A percentile compares a stretch with the other conserved stretches of the same genome.
phyloP scores from a whole-genome alignment of 2,888 invertebrate species.

The Arctia plantaginis region DNA sequence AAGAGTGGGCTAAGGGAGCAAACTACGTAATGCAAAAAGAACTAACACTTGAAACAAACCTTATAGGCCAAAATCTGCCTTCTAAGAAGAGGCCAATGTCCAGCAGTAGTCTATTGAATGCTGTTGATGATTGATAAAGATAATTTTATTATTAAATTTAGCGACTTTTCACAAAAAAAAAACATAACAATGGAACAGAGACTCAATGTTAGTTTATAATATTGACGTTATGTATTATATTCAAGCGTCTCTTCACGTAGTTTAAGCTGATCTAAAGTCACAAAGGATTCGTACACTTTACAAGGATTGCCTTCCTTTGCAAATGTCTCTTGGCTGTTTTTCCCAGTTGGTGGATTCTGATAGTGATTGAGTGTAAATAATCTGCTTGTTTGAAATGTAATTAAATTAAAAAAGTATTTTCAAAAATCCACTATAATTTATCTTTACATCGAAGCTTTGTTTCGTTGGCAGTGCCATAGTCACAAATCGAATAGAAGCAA shows the following conservation, averaged over 20 bases:
- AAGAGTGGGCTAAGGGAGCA: too few relatives aligned
- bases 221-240: conserved; percentile 19
- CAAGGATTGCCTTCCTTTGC: conserved; percentile 57
- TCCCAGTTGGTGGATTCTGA: too few relatives aligned
- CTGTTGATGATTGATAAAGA: too few relatives aligned
- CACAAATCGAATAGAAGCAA: neutral
- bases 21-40: too few relatives aligned
- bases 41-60: too few relatives aligned
- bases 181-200: neutral
- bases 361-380: too few relatives aligned
- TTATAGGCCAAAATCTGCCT: too few relatives aligned
- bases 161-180: neutral
- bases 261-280: conserved; percentile 50
- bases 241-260: conserved; percentile 32
- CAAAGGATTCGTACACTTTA: conserved; percentile 58
- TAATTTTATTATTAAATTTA: neutral
- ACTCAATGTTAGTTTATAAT: conserved; percentile 15
- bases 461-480: neutral
- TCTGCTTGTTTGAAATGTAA: neutral
- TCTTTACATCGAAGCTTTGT: too few relatives aligned
- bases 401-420: neutral
- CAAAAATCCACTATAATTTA: too few relatives aligned
- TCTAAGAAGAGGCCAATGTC: too few relatives aligned
- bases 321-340: conserved; percentile 48
- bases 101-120: too few relatives aligned